These are phyloP conservation scores for Probaryconus sp. DNA, from an alignment of 1,140 invertebrate genomes.

Conservation along the genomic window DNA sequence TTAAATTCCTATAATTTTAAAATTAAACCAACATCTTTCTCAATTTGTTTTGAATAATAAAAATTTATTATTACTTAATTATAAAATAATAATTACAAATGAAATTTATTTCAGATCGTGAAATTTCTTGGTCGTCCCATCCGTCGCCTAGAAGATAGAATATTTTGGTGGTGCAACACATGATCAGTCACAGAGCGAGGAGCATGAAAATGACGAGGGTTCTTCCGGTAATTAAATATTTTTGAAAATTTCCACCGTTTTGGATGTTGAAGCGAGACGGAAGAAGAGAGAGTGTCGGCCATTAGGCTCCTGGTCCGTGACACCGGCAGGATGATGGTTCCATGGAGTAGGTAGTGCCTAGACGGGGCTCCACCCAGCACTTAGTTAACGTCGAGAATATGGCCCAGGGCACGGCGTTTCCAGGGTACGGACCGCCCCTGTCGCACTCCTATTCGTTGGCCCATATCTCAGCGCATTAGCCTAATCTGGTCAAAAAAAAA, in stretches of 20 bases:
- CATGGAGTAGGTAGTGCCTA: slow-evolving; percentile 77
- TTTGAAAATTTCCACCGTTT: slow-evolving; percentile 74
- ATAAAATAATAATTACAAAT: too few relatives aligned
- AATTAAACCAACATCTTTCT: too few relatives aligned
- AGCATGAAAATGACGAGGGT: slow-evolving; percentile 21
- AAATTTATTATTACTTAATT: too few relatives aligned
- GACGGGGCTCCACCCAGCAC: slow-evolving; percentile 77
- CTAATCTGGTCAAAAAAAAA: slow-evolving; percentile 76
- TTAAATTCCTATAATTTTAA: too few relatives aligned
- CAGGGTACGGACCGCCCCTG: slow-evolving; percentile 77
- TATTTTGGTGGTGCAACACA: neutral
- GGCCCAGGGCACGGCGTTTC: slow-evolving; percentile 74
- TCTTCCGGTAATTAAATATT: slow-evolving; percentile 45
- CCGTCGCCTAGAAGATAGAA: neutral
- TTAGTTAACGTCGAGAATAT: slow-evolving; percentile 76
- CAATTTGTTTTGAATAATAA: too few relatives aligned
- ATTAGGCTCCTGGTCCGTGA: slow-evolving; percentile 71
- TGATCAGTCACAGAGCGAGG: slow-evolving; percentile 15
- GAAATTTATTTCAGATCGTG: too few relatives aligned
- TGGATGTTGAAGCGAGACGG: slow-evolving; percentile 54
- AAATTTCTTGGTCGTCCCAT: too few relatives aligned
- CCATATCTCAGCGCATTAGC: slow-evolving; percentile 78
- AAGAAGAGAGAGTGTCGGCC: slow-evolving; percentile 68
- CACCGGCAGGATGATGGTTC: slow-evolving; percentile 76
- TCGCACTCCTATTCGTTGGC: slow-evolving; percentile 77